Evolutionary conservation across 1,140 invertebrate species (phyloP).

Genomic region (Meloidogyne hapla): DNA sequence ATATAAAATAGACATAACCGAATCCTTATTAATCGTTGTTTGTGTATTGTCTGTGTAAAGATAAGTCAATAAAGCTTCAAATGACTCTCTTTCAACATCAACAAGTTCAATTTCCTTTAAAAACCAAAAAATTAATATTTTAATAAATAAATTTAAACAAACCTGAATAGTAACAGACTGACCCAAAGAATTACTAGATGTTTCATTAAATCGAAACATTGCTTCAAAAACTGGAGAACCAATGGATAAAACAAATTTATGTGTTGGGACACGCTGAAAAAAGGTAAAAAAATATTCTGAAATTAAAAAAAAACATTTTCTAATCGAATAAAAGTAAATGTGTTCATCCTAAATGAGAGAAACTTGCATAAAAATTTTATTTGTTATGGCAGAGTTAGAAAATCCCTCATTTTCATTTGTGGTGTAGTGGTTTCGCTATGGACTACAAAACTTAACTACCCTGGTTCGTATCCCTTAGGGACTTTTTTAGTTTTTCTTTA

Average conservation of each 20-base stretch:
- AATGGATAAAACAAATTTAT: conserved; percentile 80
- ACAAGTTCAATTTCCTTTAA: conserved; percentile 31
- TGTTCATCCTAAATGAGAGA: too few species aligned
- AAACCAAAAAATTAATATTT: background rate
- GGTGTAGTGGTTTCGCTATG: too few species aligned
- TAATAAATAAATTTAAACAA: background rate
- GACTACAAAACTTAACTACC: too few species aligned
- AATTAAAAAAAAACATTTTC: background rate
- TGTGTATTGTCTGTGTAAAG: conserved; percentile 75
- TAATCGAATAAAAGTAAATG: background rate
- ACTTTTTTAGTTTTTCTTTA: too few species aligned
- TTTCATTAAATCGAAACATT: conserved; percentile 72
- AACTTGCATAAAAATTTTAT: too few species aligned
- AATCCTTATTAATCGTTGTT: conserved; percentile 78
- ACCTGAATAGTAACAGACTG: conserved; percentile 7
- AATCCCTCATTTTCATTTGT: too few species aligned
- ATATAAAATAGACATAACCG: conserved; percentile 82
- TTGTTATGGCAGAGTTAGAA: too few species aligned
- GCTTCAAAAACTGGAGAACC: conserved; percentile 83
- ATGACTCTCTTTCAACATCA: conserved; percentile 45
- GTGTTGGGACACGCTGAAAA: conserved; percentile 76
- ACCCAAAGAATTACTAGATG: conserved; percentile 9
- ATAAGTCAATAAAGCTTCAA: conserved; percentile 71
- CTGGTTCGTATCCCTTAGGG: too few species aligned
- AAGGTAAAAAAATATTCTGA: background rate